Conservation (phyloP, 2,113 vertebrate genomes). For the Calonectris borealis region DNA sequence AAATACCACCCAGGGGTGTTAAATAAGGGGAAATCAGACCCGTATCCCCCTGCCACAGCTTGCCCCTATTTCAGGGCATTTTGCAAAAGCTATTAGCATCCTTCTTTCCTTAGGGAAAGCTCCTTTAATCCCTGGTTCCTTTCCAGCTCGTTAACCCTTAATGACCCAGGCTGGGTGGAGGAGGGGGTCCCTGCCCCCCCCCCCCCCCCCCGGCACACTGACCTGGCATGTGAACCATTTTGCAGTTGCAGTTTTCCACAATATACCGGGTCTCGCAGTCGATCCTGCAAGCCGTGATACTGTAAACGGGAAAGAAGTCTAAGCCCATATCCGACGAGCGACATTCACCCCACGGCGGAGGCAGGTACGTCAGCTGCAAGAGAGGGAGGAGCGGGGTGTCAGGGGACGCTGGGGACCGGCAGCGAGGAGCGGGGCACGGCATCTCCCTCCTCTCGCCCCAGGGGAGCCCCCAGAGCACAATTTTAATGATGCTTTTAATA, state of each 20-base stretch:
- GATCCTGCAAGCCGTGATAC: conserved; percentile 94
- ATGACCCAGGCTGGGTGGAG: too few relatives aligned
- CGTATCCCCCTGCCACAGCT: background rate
- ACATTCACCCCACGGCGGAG: conserved; percentile 96
- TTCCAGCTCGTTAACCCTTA: background rate
- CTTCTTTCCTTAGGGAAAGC: background rate
- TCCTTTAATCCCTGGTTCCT: background rate
- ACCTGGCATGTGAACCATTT: conserved; percentile 99
- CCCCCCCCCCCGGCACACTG: background rate
- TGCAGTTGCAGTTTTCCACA: conserved; percentile 98
- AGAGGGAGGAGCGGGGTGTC: conserved; percentile 15
- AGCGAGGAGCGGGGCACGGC: background rate
- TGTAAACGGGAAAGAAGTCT: conserved; percentile 95
- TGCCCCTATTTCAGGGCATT: background rate
- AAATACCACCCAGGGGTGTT: background rate
- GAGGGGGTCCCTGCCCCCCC: background rate
- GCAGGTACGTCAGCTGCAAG: conserved; percentile 92
- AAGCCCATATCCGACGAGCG: conserved; percentile 89
- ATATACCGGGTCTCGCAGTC: conserved; percentile 99
- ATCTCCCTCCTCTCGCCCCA: background rate
- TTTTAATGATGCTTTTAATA: background rate
- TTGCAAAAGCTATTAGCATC: background rate
- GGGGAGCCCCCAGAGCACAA: background rate
- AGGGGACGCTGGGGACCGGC: background rate
- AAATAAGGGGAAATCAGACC: background rate